Evolutionary conservation across 1,140 invertebrate species (phyloP), one percentile per base, ranked within the genome.

Genomic region (Drosophila lini): DNA sequence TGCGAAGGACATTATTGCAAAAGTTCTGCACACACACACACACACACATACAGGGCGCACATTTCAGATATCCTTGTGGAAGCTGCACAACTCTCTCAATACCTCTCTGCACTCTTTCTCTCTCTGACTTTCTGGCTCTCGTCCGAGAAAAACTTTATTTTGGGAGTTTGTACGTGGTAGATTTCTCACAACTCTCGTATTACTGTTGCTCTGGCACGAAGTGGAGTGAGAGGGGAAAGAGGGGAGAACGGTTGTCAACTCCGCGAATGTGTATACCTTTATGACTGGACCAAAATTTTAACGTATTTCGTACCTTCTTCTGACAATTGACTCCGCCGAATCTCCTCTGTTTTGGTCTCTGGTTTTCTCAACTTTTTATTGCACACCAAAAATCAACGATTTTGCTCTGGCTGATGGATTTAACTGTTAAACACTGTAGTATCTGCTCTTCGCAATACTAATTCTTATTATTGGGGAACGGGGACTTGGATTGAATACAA

Each of bases 351-450:
- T 47, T 58, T 55, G 62, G 68, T 78, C 79, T 73, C 56, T 67
- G 62, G 47, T 60, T 77, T 64, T 81, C 47, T 61, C 61, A 74
- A 81, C 61, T 50, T 40, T 53, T 55, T 74, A 64, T 80, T 80
- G 74, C 77, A 84, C 81, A 71, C 63, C 60, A 75, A 78, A 65
- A 74, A 80, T 84, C 74, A 85, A 83, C 68, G 80, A 70, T 19
- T 42, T 48, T 55, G 19, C 44, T 68, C 16, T 53, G 60, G 52
- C 40, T 75, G 47, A 45, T 59, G 65, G 52, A 38, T 76, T 82
- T 61, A 80, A 83, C 84, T 86, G 75, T 86, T 88, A 86, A 80
- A 57, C 80, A 88, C 82, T 78, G 64, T 81, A 78, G 81, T 58
- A 78, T 80, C 25, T 7, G 31, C 25, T 36, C 50, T 56, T 55